Percentiles rank a stretch among this genome's conserved stretches.
These are phyloP conservation scores for Epizoanthus rinbou DNA, from an alignment of 92 coral and sea anemone genomes.

Conservation along the genomic window DNA sequence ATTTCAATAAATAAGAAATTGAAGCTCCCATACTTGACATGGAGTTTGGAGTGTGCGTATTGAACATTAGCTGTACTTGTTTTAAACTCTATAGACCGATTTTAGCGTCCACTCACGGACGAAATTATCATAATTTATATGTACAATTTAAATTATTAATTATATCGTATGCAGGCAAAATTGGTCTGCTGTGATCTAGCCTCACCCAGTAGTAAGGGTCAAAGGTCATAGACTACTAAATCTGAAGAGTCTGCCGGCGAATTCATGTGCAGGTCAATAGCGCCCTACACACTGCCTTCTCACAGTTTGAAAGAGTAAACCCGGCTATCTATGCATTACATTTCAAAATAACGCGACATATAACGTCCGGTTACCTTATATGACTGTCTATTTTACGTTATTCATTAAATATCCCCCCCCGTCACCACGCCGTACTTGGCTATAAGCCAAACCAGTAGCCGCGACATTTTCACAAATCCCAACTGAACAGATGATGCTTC, in stretches of 20 bases:
- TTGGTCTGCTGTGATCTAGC: background rate
- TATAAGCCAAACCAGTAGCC: background rate
- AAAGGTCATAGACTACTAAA: background rate
- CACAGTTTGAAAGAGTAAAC: background rate
- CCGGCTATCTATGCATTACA: no score
- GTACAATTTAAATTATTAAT: slow-evolving; percentile 6
- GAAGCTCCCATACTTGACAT: no score
- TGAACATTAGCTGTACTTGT: background rate
- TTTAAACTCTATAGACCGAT: background rate
- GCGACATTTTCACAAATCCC: slow-evolving; percentile 78
- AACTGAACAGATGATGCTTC: slow-evolving; percentile 97
- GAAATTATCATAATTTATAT: slow-evolving; percentile 32
- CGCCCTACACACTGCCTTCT: background rate
- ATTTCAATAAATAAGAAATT: no score
- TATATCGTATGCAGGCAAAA: background rate
- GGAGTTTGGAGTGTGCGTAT: no score
- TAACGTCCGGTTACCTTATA: no score
- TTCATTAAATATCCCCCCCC: background rate
- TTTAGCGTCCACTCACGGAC: slow-evolving; percentile 38
- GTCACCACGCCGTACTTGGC: background rate
- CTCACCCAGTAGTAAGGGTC: background rate
- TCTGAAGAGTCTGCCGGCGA: background rate
- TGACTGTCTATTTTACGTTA: background rate
- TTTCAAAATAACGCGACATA: no score
- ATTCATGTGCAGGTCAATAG: background rate